phyloP scores from a whole-genome alignment of 1,140 invertebrate species.

The Pseudomyrmex gracilis region DNA sequence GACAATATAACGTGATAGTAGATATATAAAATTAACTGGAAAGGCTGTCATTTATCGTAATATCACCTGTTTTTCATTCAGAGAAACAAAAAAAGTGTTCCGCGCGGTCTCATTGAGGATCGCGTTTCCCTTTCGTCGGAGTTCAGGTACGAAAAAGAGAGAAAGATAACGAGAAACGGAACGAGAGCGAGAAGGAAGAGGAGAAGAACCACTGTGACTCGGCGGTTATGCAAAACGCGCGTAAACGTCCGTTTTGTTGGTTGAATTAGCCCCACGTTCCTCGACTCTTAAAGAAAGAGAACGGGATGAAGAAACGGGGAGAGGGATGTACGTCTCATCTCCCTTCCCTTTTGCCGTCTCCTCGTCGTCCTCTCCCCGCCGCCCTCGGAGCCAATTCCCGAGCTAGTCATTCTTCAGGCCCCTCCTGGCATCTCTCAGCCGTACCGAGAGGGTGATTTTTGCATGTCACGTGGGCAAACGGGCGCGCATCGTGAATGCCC shows the following conservation, averaged over 20 bases:
- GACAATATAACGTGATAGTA: too few species aligned
- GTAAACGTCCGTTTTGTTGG: conserved; percentile 85
- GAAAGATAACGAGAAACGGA: neutral
- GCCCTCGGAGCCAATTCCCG: conserved; percentile 75
- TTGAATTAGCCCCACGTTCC: conserved; percentile 81
- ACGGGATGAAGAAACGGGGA: conserved; percentile 4
- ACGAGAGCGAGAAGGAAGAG: conserved; percentile 24
- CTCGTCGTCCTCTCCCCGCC: conserved; percentile 66
- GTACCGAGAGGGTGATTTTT: conserved; percentile 81
- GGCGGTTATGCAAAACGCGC: conserved; percentile 82
- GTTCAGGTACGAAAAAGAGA: conserved; percentile 2
- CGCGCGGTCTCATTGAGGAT: conserved; percentile 18
- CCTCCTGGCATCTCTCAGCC: conserved; percentile 47
- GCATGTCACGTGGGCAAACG: conserved; percentile 85
- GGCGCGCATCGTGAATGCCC: conserved; percentile 79
- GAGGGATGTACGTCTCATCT: conserved; percentile 26
- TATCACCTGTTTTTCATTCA: conserved; percentile 6
- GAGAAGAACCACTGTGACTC: conserved; percentile 74
- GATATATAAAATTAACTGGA: too few species aligned
- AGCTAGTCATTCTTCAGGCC: conserved; percentile 76
- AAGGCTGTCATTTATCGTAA: too few species aligned
- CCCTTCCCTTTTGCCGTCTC: neutral
- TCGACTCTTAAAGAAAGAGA: conserved; percentile 5
- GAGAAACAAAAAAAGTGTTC: neutral
- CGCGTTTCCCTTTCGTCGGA: conserved; percentile 5